A percentile compares a stretch with the other conserved stretches of the same genome.
These are phyloP conservation scores for Neodontobutis hainanensis DNA, from an alignment of 2,113 vertebrate genomes.

Conservation along the genomic window DNA sequence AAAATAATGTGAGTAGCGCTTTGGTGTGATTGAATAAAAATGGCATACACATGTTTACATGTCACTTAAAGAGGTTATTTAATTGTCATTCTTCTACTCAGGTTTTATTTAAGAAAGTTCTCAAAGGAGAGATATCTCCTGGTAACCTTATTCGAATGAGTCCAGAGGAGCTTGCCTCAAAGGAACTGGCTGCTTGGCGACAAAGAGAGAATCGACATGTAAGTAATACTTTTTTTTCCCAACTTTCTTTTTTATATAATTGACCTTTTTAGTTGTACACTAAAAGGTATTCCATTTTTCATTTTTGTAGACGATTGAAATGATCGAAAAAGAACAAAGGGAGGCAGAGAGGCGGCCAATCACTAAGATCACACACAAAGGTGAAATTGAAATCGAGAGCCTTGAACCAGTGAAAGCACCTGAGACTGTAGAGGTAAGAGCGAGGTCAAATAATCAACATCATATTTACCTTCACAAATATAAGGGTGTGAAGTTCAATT, in stretches of 20 bases:
- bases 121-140: slow-evolving; percentile 95
- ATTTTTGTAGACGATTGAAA: slow-evolving; percentile 91
- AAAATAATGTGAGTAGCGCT: slow-evolving; percentile 90
- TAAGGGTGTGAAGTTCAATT: neutral
- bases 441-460: neutral
- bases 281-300: slow-evolving; percentile 10
- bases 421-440: slow-evolving; percentile 80
- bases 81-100: slow-evolving; percentile 49
- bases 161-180: slow-evolving; percentile 96
- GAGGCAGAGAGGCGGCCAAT: slow-evolving; percentile 95
- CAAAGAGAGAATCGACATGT: slow-evolving; percentile 96
- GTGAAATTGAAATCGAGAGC: slow-evolving; percentile 98
- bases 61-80: neutral
- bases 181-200: slow-evolving; percentile 97
- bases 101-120: slow-evolving; percentile 94
- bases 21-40: neutral
- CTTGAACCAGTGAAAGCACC: slow-evolving; percentile 91
- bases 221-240: slow-evolving; percentile 62
- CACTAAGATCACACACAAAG: slow-evolving; percentile 99
- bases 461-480: neutral
- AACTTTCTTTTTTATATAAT: neutral
- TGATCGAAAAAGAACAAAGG: slow-evolving; percentile 98
- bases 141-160: slow-evolving; percentile 95
- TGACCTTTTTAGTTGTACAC: neutral
- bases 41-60: neutral